Evolutionary conservation across 1,140 invertebrate species (phyloP).

Genomic region (Euura lappo): DNA sequence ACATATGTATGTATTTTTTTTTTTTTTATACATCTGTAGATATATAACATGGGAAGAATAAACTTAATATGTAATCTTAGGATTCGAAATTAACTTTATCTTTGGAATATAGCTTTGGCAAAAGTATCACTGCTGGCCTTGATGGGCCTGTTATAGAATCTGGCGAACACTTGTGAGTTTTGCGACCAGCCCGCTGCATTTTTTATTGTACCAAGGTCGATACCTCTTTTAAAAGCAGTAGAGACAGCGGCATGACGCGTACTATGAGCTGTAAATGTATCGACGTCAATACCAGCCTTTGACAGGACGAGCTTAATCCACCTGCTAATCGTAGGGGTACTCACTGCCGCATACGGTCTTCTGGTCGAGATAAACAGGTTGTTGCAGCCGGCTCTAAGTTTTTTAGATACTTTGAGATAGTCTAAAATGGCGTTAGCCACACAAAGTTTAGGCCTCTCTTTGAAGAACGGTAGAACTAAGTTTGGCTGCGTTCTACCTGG

Average conservation of each 20-base stretch:
- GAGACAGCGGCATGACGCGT: constrained; percentile 18
- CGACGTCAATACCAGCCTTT: constrained; percentile 14
- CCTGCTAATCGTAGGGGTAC: constrained; percentile 17
- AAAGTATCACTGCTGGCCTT: too few species aligned
- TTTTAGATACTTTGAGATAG: too few species aligned
- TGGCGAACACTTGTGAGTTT: constrained; percentile 12
- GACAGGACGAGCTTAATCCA: constrained; percentile 16
- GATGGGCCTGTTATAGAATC: constrained; percentile 19
- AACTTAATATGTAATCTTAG: too few species aligned
- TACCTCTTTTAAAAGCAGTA: constrained; percentile 11
- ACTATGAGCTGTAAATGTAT: constrained; percentile 18
- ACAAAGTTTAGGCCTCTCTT: constrained; percentile 2
- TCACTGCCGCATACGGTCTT: constrained; percentile 14
- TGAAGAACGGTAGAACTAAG: constrained; percentile 17
- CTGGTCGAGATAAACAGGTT: constrained; percentile 17
- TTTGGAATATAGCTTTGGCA: too few species aligned
- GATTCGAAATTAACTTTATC: too few species aligned
- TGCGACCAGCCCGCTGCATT: constrained; percentile 19
- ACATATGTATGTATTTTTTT: too few species aligned
- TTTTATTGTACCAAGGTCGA: constrained; percentile 15
- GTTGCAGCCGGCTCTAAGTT: background rate
- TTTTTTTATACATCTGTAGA: too few species aligned
- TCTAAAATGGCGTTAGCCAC: constrained; percentile 2
- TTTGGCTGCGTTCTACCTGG: constrained; percentile 15
- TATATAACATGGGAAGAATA: too few species aligned